Conservation (phyloP, 2,797 vertebrate species). For the Alcedo quadribrachys region DNA sequence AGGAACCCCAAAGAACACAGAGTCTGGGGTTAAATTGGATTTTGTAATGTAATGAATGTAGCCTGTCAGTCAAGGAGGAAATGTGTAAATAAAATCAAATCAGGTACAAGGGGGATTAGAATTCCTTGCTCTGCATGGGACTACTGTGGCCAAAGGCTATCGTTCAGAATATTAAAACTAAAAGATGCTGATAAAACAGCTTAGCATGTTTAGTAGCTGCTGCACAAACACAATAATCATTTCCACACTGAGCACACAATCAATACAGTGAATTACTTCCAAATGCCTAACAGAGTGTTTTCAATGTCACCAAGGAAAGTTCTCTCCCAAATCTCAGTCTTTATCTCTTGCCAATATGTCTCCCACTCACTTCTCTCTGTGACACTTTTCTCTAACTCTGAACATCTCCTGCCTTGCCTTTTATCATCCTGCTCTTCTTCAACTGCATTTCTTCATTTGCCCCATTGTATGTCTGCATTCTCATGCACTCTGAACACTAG, state of each 20-base stretch:
- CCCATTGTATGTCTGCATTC: not conserved
- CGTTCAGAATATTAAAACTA: slow-evolving; percentile 9
- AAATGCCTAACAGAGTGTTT: not conserved
- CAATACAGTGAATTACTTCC: not conserved
- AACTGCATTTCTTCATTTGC: not conserved
- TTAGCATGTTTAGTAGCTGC: slow-evolving; percentile 30
- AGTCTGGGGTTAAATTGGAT: not conserved
- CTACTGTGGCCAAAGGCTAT: slow-evolving; percentile 4
- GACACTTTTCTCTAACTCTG: not conserved
- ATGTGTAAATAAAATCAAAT: not conserved
- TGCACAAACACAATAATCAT: slow-evolving; percentile 49
- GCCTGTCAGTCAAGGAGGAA: not conserved
- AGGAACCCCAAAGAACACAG: not conserved
- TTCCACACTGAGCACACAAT: slow-evolving; percentile 8
- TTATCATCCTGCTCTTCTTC: not conserved
- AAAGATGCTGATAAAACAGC: slow-evolving; percentile 48
- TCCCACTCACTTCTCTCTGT: not conserved
- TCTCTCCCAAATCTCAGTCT: not conserved
- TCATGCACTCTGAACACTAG: not conserved
- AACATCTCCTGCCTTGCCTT: not conserved
- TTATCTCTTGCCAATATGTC: not conserved
- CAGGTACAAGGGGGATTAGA: slow-evolving; percentile 1
- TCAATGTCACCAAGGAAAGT: slow-evolving; percentile 26
- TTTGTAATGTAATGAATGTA: not conserved
- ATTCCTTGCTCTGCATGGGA: not conserved